Conservation (phyloP, 2,797 vertebrate species). For the Anableps anableps region DNA sequence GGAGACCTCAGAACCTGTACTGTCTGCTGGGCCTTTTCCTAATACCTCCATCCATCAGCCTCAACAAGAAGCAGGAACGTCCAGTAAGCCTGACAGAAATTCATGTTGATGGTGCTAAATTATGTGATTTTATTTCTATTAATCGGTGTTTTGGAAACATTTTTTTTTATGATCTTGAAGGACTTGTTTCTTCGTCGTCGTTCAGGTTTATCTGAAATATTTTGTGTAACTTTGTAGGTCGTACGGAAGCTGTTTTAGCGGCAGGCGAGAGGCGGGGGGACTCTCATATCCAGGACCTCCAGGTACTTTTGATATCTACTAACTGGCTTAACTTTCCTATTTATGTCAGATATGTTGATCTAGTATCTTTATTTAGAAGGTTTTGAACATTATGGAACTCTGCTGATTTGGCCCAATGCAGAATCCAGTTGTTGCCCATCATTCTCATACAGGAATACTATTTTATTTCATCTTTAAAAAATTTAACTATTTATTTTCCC, state of each 20-base stretch:
- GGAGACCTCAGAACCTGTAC: neutral
- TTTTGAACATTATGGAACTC: neutral
- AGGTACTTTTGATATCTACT: slow-evolving; percentile 28
- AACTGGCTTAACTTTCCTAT: slow-evolving; percentile 13
- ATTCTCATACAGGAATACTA: neutral
- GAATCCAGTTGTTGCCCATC: neutral
- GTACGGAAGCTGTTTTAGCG: slow-evolving; percentile 44
- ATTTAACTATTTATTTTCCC: neutral
- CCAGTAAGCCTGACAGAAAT: slow-evolving; percentile 43
- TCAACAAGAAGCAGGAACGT: slow-evolving; percentile 24
- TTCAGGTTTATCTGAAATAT: neutral
- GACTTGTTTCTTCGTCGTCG: neutral
- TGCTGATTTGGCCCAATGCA: too few species aligned
- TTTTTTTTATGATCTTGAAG: neutral
- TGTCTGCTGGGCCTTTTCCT: slow-evolving; percentile 4
- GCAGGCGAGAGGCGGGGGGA: slow-evolving; percentile 23
- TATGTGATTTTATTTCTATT: neutral
- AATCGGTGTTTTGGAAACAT: neutral
- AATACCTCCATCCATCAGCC: slow-evolving; percentile 5
- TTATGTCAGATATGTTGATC: neutral
- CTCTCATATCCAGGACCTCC: slow-evolving; percentile 15
- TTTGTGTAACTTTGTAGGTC: neutral
- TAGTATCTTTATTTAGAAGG: neutral
- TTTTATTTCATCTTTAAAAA: neutral
- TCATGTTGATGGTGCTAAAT: neutral